Evolutionary conservation across 2,113 vertebrate genomes (phyloP).

Genomic region (Coturnix japonica): DNA sequence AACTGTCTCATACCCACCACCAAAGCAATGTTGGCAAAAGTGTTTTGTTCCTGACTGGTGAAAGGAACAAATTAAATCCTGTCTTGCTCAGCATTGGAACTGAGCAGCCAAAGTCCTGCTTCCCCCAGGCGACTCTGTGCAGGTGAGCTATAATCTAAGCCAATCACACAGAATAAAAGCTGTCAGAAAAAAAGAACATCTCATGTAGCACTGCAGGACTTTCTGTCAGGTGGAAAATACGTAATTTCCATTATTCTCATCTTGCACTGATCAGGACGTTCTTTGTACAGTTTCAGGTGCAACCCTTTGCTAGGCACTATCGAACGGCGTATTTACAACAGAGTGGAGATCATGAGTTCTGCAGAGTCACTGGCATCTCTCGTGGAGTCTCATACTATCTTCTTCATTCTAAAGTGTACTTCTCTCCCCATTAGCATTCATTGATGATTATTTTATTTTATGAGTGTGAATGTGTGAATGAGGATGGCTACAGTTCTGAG

Average conservation of each 20-base stretch:
- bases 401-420: neutral
- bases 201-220: neutral
- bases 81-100: neutral
- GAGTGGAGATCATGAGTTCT: neutral
- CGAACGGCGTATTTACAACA: neutral
- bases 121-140: neutral
- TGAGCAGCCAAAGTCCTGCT: neutral
- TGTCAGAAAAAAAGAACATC: neutral
- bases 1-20: neutral
- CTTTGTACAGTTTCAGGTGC: neutral
- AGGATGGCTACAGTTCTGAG: neutral
- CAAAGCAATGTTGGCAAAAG: neutral
- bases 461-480: neutral
- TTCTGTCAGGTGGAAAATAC: neutral
- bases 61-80: neutral
- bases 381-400: neutral
- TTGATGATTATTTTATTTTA: neutral
- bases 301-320: neutral
- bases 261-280: neutral
- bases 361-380: neutral
- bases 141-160: neutral
- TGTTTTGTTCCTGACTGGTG: neutral
- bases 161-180: neutral
- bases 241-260: neutral
- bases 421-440: neutral